Evolutionary conservation across 2,888 invertebrate species (phyloP), one percentile per base, ranked within the genome.

Genomic region (Dioctria rufipes): DNA sequence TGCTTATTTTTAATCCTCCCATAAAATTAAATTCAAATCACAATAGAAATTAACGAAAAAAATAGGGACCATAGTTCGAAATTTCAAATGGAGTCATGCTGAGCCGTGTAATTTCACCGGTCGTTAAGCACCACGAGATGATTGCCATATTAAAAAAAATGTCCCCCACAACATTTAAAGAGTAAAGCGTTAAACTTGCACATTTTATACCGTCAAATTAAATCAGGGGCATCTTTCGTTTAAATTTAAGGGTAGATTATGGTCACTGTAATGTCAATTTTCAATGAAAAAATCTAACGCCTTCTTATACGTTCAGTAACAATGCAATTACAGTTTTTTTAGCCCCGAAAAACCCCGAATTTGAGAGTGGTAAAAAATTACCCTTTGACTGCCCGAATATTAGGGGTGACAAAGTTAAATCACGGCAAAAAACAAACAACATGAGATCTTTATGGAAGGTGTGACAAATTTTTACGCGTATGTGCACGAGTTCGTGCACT

Each of bases 11-110:
- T 2, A 69, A 69, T 69, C 69, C 69, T 69, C 69, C 69, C 69
- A 69, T 69, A 69, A 69, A 69, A 69, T 69, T 69, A 69, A 69
- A 69, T 69, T 69, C 46, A 46, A 69, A 69, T 69, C 46, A 49
- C 37, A 46, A 69, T 69, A 46, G 69, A 69, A 69, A 69, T 69
- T 69, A 69, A 46, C 49, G 49, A 43, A 69, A 69, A n/a, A 69
- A 25, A 43, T 25, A 69, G 42, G 25, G 67, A 66, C 13, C 11
- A n/a, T 46, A 46, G 46, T 25, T 25, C 8, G 6, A 43, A 69
- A 46, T 13, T 46, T 25, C 13, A 69, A 69, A 69, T 37, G 25
- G 6, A 25, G 11, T 5, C 69, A 37, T 3, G 46, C 13, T 69
- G 69, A 49, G 43, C 49, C 37, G 46, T 25, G 43, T 69, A 69